Evolutionary conservation across 2,797 vertebrate genomes (phyloP).

Genomic region (Cossypha heuglini): DNA sequence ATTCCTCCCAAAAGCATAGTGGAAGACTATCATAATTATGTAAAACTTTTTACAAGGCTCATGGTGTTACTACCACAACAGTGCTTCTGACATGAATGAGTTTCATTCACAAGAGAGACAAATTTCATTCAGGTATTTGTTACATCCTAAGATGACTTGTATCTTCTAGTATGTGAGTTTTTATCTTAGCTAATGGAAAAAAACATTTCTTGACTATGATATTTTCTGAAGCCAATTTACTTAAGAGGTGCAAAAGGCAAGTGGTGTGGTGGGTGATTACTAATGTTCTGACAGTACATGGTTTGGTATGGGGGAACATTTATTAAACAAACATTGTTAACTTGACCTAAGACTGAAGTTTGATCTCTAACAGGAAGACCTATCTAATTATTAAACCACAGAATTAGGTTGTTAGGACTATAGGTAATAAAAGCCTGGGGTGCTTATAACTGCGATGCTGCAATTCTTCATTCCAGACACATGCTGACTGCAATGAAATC

Average conservation of each 20-base stretch:
- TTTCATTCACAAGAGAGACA: conserved; percentile 11
- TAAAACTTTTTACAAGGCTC: background rate
- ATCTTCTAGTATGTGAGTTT: background rate
- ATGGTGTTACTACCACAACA: background rate
- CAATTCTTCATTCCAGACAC: conserved; percentile 40
- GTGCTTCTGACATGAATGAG: background rate
- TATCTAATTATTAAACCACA: conserved; percentile 60
- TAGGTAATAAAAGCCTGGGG: conserved; percentile 17
- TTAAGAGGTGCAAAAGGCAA: background rate
- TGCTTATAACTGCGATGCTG: conserved; percentile 1
- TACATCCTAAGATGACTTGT: background rate
- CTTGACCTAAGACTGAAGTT: conserved; percentile 41
- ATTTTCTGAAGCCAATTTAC: background rate
- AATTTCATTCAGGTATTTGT: conserved; percentile 18
- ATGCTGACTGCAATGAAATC: conserved; percentile 38
- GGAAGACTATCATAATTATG: background rate
- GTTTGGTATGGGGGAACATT: background rate
- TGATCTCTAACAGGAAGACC: conserved; percentile 34
- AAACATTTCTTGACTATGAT: background rate
- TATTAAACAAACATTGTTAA: conserved; percentile 40
- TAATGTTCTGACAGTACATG: background rate
- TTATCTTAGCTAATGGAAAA: background rate
- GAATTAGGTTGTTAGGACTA: conserved; percentile 11
- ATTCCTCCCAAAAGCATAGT: background rate
- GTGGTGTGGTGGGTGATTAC: background rate